A percentile compares a stretch with the other conserved stretches of the same genome.
phyloP scores from a whole-genome alignment of 2,797 vertebrate genomes.

The Buphagus erythrorhynchus region DNA sequence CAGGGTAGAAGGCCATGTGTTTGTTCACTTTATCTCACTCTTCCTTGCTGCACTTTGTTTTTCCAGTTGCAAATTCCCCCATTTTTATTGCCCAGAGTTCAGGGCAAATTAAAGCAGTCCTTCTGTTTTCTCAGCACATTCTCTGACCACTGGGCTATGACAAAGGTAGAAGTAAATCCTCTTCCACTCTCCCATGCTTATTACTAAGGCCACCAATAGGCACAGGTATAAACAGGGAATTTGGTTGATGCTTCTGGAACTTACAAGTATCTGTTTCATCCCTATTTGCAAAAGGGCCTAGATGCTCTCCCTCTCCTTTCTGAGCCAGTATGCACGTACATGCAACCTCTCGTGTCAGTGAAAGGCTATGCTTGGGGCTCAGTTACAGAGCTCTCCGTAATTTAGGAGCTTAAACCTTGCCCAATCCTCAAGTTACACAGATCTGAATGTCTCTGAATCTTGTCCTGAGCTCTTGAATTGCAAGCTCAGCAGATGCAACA shows the following conservation, averaged over 20 bases:
- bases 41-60: background rate
- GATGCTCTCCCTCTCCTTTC: background rate
- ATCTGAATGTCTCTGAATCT: background rate
- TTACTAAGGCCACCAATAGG: background rate
- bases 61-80: background rate
- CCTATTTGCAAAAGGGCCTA: background rate
- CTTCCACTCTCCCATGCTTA: background rate
- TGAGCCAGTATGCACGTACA: accelerated
- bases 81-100: background rate
- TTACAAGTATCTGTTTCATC: background rate
- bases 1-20: background rate
- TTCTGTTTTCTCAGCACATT: background rate
- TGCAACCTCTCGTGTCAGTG: no score
- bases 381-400: background rate
- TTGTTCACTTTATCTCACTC: background rate
- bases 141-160: background rate
- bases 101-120: background rate
- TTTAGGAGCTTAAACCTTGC: background rate
- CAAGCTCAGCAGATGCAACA: background rate
- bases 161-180: background rate
- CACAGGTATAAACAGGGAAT: background rate
- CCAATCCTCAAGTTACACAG: background rate
- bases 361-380: background rate
- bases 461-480: background rate
- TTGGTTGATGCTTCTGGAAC: background rate